phyloP scores from a whole-genome alignment of 2,113 vertebrate genomes.

The Oreochromis spilurus region DNA sequence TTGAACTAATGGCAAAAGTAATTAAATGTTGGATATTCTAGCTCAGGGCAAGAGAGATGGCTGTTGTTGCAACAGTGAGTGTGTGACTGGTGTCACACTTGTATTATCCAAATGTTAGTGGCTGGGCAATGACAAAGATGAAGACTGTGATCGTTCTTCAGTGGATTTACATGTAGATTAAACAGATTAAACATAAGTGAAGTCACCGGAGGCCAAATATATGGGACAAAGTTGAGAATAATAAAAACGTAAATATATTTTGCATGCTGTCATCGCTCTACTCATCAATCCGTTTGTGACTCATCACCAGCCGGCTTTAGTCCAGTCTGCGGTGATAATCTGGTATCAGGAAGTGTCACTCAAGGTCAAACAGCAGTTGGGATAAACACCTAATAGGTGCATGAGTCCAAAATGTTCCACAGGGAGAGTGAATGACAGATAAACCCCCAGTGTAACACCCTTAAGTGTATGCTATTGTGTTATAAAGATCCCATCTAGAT shows the following conservation, averaged over 20 bases:
- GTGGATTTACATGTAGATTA: background rate
- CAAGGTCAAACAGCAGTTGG: conserved; percentile 31
- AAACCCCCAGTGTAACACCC: background rate
- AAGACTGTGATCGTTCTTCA: background rate
- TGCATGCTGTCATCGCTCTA: background rate
- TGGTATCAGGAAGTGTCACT: conserved; percentile 28
- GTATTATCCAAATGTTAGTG: background rate
- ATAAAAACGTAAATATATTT: background rate
- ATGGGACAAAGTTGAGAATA: background rate
- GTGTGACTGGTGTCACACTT: conserved; percentile 2
- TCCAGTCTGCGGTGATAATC: conserved; percentile 28
- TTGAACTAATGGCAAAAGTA: conserved; percentile 47
- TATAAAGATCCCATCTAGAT: background rate
- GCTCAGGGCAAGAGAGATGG: conserved; percentile 10
- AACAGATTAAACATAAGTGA: background rate
- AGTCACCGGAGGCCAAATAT: background rate
- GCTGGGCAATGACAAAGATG: background rate
- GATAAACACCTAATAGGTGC: background rate
- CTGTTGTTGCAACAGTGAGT: background rate
- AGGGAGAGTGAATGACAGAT: background rate
- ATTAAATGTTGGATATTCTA: conserved; percentile 42
- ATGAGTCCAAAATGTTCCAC: background rate
- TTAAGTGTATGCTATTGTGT: background rate
- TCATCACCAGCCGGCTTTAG: background rate
- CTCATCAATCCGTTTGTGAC: background rate